These are phyloP conservation scores for Malurus leucopterus DNA, from an alignment of 2,797 vertebrate species.

Conservation along the genomic window DNA sequence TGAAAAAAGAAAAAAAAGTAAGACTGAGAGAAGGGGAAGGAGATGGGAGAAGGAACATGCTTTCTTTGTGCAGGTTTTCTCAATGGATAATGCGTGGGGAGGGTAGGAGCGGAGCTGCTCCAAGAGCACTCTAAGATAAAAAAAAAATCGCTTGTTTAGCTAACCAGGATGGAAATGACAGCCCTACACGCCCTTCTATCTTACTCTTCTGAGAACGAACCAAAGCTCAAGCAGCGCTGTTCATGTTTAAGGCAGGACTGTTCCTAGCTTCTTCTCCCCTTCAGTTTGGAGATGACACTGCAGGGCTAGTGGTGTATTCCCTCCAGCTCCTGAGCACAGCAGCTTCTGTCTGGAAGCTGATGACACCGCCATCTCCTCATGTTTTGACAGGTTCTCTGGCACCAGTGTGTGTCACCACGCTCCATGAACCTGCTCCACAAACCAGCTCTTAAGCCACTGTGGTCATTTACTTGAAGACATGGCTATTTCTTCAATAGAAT, in stretches of 20 bases:
- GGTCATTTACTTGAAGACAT: not conserved
- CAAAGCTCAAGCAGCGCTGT: accelerated
- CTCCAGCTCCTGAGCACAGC: not conserved
- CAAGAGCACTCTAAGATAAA: not conserved
- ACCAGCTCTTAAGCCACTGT: not conserved
- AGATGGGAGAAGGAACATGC: not conserved
- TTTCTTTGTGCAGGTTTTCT: not conserved
- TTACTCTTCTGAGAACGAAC: accelerated
- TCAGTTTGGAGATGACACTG: not conserved
- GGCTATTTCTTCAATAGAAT: not conserved
- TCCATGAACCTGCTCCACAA: not conserved
- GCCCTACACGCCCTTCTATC: not conserved
- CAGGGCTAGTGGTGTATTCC: not conserved
- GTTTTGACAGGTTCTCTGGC: not conserved
- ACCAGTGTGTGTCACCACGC: not conserved
- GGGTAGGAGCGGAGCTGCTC: not conserved
- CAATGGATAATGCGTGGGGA: not conserved
- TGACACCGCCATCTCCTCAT: accelerated
- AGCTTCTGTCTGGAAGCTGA: not conserved
- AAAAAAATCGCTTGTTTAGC: not conserved
- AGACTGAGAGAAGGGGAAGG: not conserved
- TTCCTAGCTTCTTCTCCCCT: not conserved
- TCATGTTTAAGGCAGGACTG: not conserved
- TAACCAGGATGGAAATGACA: not conserved
- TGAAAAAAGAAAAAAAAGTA: not conserved